Percentiles rank a stretch among this genome's conserved stretches.
These are phyloP conservation scores for Andrena bicolor DNA, from an alignment of 2,888 invertebrate genomes.

Conservation along the genomic window DNA sequence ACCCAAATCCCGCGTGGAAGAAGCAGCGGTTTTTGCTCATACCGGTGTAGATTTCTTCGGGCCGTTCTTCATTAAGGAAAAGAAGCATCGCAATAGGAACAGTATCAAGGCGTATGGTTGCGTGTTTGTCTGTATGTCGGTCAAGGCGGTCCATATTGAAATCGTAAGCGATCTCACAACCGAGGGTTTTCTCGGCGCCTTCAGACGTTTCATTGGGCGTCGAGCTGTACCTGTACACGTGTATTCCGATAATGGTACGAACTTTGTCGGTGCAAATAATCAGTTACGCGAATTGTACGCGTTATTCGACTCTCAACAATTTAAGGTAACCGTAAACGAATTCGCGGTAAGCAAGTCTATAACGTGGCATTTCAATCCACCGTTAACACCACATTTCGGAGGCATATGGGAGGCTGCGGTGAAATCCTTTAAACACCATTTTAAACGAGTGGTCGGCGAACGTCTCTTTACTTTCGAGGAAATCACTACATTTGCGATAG, in stretches of 20 bases:
- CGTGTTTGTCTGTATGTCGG: conserved; percentile 4
- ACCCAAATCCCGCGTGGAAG: neutral
- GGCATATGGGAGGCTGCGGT: conserved; percentile 26
- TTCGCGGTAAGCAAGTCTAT: neutral
- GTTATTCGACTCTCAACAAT: neutral
- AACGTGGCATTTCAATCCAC: conserved; percentile 15
- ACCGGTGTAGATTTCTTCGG: conserved; percentile 5
- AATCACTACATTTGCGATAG: neutral
- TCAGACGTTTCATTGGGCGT: conserved; percentile 8
- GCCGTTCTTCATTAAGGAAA: conserved; percentile 13
- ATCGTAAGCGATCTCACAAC: conserved; percentile 12
- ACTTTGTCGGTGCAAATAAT: neutral
- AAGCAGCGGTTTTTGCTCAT: neutral
- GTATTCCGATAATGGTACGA: conserved; percentile 10
- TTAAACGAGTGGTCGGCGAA: conserved; percentile 10
- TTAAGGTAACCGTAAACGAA: neutral
- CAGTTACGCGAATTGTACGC: neutral
- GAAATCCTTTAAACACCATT: conserved; percentile 4
- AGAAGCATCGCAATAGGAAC: neutral
- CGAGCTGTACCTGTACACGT: neutral
- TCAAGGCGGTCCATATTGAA: conserved; percentile 8
- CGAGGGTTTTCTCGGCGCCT: conserved; percentile 9
- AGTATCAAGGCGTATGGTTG: conserved; percentile 4
- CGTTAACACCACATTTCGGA: conserved; percentile 15
- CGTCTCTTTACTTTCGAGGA: conserved; percentile 10